These are phyloP conservation scores for Plumapathes pennacea DNA, from an alignment of 92 coral and sea anemone genomes.

Conservation along the genomic window DNA sequence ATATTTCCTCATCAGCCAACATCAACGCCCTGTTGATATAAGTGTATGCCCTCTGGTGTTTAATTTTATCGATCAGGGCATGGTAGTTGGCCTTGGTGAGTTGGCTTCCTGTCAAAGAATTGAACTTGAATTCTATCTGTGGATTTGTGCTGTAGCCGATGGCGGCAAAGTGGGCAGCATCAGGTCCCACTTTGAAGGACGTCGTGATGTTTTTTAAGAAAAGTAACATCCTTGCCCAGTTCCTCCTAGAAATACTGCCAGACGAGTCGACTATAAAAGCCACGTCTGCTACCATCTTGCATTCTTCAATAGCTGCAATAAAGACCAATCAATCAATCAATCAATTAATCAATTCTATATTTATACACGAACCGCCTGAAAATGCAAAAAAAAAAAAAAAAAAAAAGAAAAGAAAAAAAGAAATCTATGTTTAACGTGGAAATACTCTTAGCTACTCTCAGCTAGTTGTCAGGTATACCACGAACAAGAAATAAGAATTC, in stretches of 20 bases:
- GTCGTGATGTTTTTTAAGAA: constrained; percentile 36
- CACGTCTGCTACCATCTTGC: constrained; percentile 60
- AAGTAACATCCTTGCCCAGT: constrained; percentile 40
- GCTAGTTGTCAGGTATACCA: no score
- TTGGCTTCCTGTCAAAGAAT: constrained; percentile 18
- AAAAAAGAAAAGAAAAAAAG: background rate
- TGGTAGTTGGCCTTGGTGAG: constrained; percentile 30
- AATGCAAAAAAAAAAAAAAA: no score
- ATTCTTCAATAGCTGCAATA: no score
- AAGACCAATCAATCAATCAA: no score
- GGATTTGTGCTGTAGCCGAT: constrained; percentile 61
- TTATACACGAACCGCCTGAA: no score
- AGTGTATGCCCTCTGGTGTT: constrained; percentile 59
- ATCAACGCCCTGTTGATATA: constrained; percentile 61
- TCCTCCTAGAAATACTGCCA: constrained; percentile 61
- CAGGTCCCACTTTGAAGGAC: constrained; percentile 57
- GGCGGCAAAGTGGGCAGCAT: constrained; percentile 61
- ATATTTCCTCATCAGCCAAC: constrained; percentile 41
- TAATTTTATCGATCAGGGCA: constrained; percentile 26
- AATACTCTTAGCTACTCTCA: no score
- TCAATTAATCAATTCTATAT: no score
- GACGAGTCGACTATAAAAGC: constrained; percentile 73
- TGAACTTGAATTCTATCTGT: constrained; percentile 45
- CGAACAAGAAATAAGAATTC: no score
- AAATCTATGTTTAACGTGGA: no score